Evolutionary conservation across 53 echinoderm and acorn worm species (phyloP), one percentile per base, ranked within the genome.

Genomic region (Mesocentrotus franciscanus): DNA sequence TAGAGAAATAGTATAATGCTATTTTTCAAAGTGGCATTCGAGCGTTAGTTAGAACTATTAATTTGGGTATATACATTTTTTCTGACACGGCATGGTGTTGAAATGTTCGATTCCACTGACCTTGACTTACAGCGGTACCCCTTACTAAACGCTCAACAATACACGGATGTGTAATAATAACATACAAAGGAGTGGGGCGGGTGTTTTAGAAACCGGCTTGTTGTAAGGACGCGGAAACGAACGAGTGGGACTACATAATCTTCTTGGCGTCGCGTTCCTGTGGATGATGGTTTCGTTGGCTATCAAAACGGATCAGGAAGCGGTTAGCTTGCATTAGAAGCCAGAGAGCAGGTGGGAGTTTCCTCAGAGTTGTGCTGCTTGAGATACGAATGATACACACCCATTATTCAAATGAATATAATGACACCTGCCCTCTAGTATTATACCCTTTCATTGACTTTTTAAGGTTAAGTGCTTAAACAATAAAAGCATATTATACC

Each of bases 191-290:
- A 29, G 60, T 60, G 60, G 90, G 90, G 29, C 90, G 58, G 27
- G 90, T 90, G 58, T 90, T 79, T 64, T 81, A 20, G 81, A 81
- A 20, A 81, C 81, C 90, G 90, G 61, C 13, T 60, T 90, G 81
- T 90, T 59, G 58, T 59, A 60, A 17, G 58, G 59, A 90, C 90
- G 90, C 90, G 90, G 90, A 90, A 90, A 90, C 60, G 60, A 58
- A 59, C 60, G 90, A 58, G 33, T 29, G 59, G 90, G 90, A 90
- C 81, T 39, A 42, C 81, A 81, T 32, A 29, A 58, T 90, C 39
- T 70, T 64, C 36, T 92, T 92, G 92, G 92, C 62, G 66, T 92
- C 68, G 92, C 92, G 90, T 90, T 81, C 81, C 81, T 42, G 6
- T 18, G 81, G 81, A 81, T 42, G 81, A 42, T 81, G 42, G 81